phyloP scores from a whole-genome alignment of 2,113 vertebrate genomes.

The Phaethon lepturus region DNA sequence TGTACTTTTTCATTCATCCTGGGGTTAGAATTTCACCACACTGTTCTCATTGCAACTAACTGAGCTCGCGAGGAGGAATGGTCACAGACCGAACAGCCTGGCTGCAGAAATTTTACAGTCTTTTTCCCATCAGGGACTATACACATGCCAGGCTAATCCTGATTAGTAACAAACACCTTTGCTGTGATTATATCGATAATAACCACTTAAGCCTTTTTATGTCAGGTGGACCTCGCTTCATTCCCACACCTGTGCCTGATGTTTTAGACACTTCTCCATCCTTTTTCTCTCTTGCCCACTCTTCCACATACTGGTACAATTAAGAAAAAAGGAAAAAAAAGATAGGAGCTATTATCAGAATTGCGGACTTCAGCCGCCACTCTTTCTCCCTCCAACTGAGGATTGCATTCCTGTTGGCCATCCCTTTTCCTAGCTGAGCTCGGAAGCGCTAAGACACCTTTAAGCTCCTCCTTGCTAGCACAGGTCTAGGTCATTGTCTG shows the following conservation, averaged over 20 bases:
- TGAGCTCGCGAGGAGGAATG: neutral
- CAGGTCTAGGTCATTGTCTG: neutral
- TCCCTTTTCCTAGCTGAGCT: neutral
- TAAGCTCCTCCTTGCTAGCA: neutral
- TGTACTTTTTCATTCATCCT: neutral
- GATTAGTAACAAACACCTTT: conserved; percentile 19
- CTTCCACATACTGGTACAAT: neutral
- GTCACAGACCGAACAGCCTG: neutral
- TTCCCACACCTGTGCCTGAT: neutral
- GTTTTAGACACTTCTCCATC: neutral
- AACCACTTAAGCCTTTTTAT: neutral
- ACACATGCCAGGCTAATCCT: neutral
- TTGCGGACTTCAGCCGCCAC: neutral
- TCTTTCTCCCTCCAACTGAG: neutral
- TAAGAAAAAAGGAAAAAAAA: neutral
- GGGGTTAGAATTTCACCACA: neutral
- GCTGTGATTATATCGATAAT: neutral
- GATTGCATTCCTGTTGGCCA: neutral
- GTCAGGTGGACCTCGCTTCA: neutral
- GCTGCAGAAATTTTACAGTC: neutral
- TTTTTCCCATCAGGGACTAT: neutral
- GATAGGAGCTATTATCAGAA: neutral
- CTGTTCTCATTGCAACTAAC: neutral
- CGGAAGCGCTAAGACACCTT: neutral
- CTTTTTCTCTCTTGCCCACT: neutral